phyloP scores from a whole-genome alignment of 2,888 invertebrate genomes.

The Dynastes tityus region DNA sequence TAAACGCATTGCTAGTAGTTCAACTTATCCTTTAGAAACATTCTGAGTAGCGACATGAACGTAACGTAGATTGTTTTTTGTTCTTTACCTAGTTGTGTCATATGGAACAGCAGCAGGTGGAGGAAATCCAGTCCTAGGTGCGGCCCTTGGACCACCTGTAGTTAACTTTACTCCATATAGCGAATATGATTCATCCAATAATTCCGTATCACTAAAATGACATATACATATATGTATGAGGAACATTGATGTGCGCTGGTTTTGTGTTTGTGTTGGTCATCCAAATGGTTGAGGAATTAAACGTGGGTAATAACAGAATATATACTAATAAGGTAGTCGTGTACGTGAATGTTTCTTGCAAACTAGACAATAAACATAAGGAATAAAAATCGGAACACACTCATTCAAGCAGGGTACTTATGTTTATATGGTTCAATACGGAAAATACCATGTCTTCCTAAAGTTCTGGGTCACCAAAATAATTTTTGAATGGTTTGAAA shows the following conservation, averaged over 20 bases:
- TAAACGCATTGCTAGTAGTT: slow-evolving; percentile 13
- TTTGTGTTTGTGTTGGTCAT: not conserved
- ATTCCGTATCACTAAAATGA: slow-evolving; percentile 76
- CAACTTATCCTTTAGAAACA: slow-evolving; percentile 30
- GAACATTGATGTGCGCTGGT: slow-evolving; percentile 33
- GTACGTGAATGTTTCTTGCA: too few species aligned
- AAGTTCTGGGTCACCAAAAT: too few species aligned
- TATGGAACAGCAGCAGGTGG: slow-evolving; percentile 72
- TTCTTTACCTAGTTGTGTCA: slow-evolving; percentile 74
- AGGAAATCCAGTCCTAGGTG: slow-evolving; percentile 68
- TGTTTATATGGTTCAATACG: too few species aligned
- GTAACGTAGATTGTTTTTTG: slow-evolving; percentile 31
- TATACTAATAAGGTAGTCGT: too few species aligned
- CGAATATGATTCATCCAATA: slow-evolving; percentile 81
- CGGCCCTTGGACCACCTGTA: slow-evolving; percentile 72
- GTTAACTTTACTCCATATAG: slow-evolving; percentile 80
- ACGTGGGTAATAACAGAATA: too few species aligned
- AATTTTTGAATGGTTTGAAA: too few species aligned
- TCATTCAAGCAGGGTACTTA: too few species aligned
- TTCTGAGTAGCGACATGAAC: slow-evolving; percentile 29
- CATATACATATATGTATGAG: slow-evolving; percentile 42
- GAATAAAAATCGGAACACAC: too few species aligned
- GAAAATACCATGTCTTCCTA: too few species aligned
- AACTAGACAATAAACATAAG: not conserved
- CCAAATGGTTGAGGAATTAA: too few species aligned